Evolutionary conservation across 2,888 invertebrate species (phyloP).

Genomic region (Mythimna albipuncta): DNA sequence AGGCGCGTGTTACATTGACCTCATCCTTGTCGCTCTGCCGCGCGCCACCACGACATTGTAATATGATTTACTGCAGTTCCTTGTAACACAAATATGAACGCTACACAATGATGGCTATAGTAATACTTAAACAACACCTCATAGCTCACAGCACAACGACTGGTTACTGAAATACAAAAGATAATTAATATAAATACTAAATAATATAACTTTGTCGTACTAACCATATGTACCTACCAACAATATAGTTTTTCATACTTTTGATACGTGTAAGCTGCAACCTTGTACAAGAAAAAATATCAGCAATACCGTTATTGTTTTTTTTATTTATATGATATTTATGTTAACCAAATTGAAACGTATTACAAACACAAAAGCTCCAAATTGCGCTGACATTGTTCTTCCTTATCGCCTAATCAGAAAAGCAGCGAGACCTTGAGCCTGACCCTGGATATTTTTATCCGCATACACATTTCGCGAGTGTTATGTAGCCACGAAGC

Average conservation of each 20-base stretch:
- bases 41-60: conserved; percentile 51
- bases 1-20: conserved; percentile 44
- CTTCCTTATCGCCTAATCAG: conserved; percentile 88
- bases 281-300: conserved; percentile 84
- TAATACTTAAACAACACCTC: conserved; percentile 2
- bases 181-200: conserved; percentile 12
- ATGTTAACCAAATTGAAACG: conserved; percentile 70
- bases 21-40: conserved; percentile 49
- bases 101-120: conserved; percentile 10
- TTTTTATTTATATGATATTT: conserved; percentile 65
- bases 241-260: conserved; percentile 69
- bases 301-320: conserved; percentile 86
- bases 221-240: background rate
- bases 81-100: conserved; percentile 27
- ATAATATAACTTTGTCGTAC: conserved; percentile 2
- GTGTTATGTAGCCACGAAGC: conserved; percentile 78
- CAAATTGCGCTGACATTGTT: conserved; percentile 71
- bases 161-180: conserved; percentile 9
- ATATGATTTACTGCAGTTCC: conserved; percentile 44
- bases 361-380: conserved; percentile 70
- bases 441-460: conserved; percentile 90
- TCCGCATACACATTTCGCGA: conserved; percentile 87
- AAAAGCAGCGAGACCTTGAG: conserved; percentile 88
- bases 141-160: background rate
- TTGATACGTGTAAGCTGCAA: conserved; percentile 73